These are phyloP conservation scores for Ormyrus labotus DNA, from an alignment of 2,888 invertebrate species.

Conservation along the genomic window DNA sequence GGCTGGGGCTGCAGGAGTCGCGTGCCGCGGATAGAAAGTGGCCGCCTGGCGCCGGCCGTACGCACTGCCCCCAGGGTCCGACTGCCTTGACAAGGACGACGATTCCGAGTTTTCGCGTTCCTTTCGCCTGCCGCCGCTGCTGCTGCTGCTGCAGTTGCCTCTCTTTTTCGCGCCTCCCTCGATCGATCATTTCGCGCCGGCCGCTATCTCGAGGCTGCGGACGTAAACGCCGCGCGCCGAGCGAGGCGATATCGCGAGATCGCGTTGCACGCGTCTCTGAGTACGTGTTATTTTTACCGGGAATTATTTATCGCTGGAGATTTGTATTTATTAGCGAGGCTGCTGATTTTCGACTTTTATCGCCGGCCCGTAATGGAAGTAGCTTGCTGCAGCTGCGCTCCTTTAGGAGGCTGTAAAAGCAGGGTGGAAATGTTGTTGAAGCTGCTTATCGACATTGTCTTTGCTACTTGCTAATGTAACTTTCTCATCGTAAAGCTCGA, in stretches of 20 bases:
- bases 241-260: no score
- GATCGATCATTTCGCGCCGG: slow-evolving; percentile 2
- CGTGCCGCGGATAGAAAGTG: neutral
- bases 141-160: no score
- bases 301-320: neutral
- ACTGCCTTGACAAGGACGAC: slow-evolving; percentile 21
- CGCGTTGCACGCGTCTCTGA: neutral
- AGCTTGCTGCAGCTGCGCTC: no score
- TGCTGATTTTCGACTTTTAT: no score
- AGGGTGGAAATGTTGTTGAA: no score
- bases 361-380: no score
- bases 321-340: neutral
- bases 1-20: slow-evolving; percentile 56
- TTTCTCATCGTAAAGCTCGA: no score
- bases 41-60: neutral
- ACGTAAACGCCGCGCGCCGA: no score
- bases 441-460: no score
- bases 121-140: neutral
- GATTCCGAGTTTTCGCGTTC: slow-evolving; percentile 7
- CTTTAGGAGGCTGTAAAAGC: no score
- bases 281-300: neutral
- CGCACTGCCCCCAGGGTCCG: neutral
- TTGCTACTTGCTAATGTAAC: no score
- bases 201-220: neutral
- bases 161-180: slow-evolving; percentile 1